Base-by-base conservation (phyloP, 2,113 vertebrate genomes). In the Tamias sibiricus region DNA sequence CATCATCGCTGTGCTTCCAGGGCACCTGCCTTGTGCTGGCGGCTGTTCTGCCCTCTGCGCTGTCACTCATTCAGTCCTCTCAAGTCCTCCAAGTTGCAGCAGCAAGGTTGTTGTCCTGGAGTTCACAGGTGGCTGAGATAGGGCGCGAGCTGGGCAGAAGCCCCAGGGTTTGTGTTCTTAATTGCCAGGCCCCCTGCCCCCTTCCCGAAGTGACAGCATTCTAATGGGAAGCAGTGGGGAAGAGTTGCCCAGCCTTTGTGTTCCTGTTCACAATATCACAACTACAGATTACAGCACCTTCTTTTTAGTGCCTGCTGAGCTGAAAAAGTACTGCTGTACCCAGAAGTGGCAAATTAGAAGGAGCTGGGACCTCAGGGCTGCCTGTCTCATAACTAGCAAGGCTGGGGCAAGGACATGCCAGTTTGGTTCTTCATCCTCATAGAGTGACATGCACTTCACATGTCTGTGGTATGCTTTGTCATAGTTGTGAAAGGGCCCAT, bases 251-350 rank as follows among this genome's bases (percentile, higher is more conserved):
- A 0, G 0, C 37, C 9, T 71, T 11, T 4, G 6, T 11, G 59
- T 19, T 17, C 13, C 3, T 13, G 12, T 26, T 4, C 10, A 0
- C 0, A 19, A 6, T 3, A 0, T 16, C 37, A 32, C 14, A 9
- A 19, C 20, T 12, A 6, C 2, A 32, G 1, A 7, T 17, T 0
- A 1, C 2, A 0, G 5, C 30, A 24, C 19, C 6, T 0, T 62
- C 62, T 17, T 37, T 8, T 32, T 57, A 16, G 35, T 30, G 10
- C 6, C 0, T 2, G 22, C 37, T 2, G 82, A 49, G 6, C 64
- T 8, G 28, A 44, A 57, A 64, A 40, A 40, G 32, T 3, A 2
- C 47, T 4, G 26, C 8, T 0, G 4, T 44, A 6, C 24, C 68
- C 28, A 8, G 17, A 19, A 10, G 77, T 20, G 37, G 10, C 12